Evolutionary conservation across 2,797 vertebrate species (phyloP), one percentile per base, ranked within the genome.

Genomic region (Microtus agrestis): DNA sequence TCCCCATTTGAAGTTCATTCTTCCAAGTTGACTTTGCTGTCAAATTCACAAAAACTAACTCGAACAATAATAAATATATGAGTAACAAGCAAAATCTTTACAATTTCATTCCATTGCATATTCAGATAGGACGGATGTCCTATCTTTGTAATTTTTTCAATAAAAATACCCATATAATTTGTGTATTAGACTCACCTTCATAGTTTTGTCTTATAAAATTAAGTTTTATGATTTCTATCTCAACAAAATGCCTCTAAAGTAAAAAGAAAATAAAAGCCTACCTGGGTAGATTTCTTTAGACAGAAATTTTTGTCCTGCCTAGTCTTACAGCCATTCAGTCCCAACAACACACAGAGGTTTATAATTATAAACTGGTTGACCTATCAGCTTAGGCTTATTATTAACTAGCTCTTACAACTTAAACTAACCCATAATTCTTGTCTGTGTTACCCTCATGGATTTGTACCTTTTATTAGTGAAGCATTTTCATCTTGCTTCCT

Each of bases 231-330:
- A 77, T 77, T 71, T 27, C n/a, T 82, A 84, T 85, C 37, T 80
- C 51, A 76, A 90, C 11, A 8, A 90, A 96, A 84, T 91, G 12
- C 79, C 92, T 71, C 27, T 76, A 92, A 61, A 91, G 48, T 56
- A 92, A 95, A 84, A 93, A 43, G 12, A 92, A 93, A 95, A 84
- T 89, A 51, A 9, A 92, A 56, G 23, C 59, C 43, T 54, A 27
- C 29, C 61, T 63, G n/a, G 89, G 25, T 77, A 65, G 43, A 23
- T 21, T 56, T 56, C 56, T 56, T 6, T 56, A 56, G 19, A 21
- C 56, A 56, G 56, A 56, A 56, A 19, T 56, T 56, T 56, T 56
- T 56, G 19, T 56, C 6, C 19, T 56, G 19, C 56, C 56, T 56
- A 6, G 56, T 56, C 6, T 6, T 2, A 56, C 56, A 56, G 56